Base-by-base conservation (phyloP, 64 coral and sea anemone species). In the Montipora cactus region DNA sequence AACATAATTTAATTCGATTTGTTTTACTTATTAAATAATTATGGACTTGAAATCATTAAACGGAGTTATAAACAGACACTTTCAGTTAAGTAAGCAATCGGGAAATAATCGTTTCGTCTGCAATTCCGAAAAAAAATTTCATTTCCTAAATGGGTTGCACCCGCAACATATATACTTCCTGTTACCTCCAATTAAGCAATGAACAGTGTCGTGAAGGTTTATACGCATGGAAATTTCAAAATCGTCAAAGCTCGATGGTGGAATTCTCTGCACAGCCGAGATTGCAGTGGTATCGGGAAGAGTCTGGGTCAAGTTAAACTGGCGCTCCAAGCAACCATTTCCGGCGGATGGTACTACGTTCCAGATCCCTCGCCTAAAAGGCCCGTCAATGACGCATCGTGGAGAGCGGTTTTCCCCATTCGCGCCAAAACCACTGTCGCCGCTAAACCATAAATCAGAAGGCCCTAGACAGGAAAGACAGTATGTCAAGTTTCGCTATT, bases 381-480 rank as follows among this genome's bases (percentile, higher is more conserved):
- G 93, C 37, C 93, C 91, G 66, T 45, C 81, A 45, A 14, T 85
- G 7, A 84, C 67, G 66, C 93, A 90, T 59, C 47, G 47, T 1
- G 66, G 18, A 2, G 57, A 47, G 11, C 79, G 46, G 20, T 49
- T 13, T 0, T 50, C 74, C 15, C 93, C 93, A 44, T 90, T 95
- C 14, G 88, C 93, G n/a, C 93, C 93, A 67, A 90, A 79, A 50
- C 93, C 93, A 87, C 88, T 89, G 49, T 70, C 78, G 5, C 83
- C 91, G 15, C 44, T 18, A 57, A 44, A 88, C 90, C 90, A 92
- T 19, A 92, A 2, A 19, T 75, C 79, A 4, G 79, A n/a, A 8
- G 61, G n/a, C 8, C 48, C 83, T 69, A 15, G 3, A 3, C 3
- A 64, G 59, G 59, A 15, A 11, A 86, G 20, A 59, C n/a, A 64